Conservation (phyloP, 2,888 invertebrate species). For the Subacronicta megacephala region DNA sequence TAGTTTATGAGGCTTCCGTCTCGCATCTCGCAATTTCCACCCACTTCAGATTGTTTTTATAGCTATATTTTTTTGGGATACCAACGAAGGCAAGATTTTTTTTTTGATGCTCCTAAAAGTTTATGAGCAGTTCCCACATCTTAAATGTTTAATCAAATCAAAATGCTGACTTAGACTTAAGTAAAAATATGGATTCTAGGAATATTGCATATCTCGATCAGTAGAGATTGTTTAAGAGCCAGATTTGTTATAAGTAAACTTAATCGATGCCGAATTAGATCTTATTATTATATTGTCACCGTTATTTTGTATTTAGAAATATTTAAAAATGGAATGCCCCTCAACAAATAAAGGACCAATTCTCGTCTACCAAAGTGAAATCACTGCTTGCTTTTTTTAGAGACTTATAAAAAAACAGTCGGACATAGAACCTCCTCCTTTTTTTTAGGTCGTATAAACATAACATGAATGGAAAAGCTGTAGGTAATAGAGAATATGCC, state of each 20-base stretch:
- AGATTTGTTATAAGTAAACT: no score
- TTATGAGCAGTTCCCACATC: conserved; percentile 15
- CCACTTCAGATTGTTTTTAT: conserved; percentile 58
- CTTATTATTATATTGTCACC: no score
- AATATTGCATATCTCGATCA: no score
- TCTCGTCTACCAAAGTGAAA: conserved; percentile 47
- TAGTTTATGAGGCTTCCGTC: conserved; percentile 60
- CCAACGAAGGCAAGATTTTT: conserved; percentile 27
- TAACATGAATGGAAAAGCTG: conserved; percentile 42
- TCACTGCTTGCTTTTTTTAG: conserved; percentile 39
- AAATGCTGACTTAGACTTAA: no score
- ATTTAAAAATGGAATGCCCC: conserved; percentile 29
- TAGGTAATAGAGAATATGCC: conserved; percentile 40
- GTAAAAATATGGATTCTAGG: no score
- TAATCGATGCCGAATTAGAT: no score
- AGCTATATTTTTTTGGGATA: conserved; percentile 46
- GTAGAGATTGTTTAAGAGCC: no score
- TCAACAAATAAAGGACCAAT: conserved; percentile 48
- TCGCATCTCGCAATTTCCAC: conserved; percentile 56
- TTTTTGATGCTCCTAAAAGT: conserved; percentile 27
- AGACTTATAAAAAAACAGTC: conserved; percentile 50
- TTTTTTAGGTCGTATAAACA: no score
- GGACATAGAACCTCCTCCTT: no score
- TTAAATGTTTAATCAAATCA: no score
- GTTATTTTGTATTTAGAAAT: conserved; percentile 22